Evolutionary conservation across 2,113 vertebrate genomes (phyloP).

Genomic region (Terrapene triunguis): DNA sequence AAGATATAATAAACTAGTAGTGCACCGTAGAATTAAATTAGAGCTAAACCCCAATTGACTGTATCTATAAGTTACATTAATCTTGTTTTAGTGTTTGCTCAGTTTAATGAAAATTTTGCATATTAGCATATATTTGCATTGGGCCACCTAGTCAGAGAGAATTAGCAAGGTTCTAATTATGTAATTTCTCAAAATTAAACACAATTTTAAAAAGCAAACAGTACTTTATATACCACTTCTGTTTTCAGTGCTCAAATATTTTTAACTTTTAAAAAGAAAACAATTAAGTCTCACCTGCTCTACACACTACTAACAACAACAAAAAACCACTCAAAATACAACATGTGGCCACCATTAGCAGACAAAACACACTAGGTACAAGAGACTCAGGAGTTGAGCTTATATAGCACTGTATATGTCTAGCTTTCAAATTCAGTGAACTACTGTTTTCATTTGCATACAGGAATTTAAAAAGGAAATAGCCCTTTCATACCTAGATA

Average conservation of each 20-base stretch:
- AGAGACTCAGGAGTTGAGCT: neutral
- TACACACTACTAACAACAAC: neutral
- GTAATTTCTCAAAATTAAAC: neutral
- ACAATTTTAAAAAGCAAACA: neutral
- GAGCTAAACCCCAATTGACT: neutral
- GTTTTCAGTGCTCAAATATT: neutral
- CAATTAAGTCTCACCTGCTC: neutral
- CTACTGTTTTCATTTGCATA: neutral
- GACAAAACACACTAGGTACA: neutral
- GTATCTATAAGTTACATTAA: neutral
- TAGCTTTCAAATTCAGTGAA: neutral
- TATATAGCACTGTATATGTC: neutral
- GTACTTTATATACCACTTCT: neutral
- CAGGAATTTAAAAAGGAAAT: neutral
- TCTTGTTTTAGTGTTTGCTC: neutral
- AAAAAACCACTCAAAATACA: neutral
- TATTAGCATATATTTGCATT: neutral
- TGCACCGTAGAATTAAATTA: neutral
- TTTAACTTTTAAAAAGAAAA: neutral
- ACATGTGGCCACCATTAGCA: neutral
- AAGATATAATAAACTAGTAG: neutral
- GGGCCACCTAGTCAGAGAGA: neutral
- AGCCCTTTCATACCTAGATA: slow-evolving; percentile 89
- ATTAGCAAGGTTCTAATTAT: neutral
- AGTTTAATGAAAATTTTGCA: neutral